These are phyloP conservation scores for Sebastes diploproa DNA, from an alignment of 2,797 vertebrate genomes.

Conservation along the genomic window DNA sequence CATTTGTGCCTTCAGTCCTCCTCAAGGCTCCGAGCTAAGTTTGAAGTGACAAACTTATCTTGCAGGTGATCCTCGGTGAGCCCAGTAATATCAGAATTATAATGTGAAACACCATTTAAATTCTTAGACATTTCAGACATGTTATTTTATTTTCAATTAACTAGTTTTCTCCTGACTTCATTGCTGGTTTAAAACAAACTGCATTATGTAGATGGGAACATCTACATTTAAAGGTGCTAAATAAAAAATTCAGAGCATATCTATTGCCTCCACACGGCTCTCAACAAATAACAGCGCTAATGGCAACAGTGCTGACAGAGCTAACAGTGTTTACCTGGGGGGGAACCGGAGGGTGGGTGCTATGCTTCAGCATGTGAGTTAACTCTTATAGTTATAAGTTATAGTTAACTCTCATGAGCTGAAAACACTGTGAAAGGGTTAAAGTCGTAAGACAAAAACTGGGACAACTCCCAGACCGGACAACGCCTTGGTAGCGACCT, in stretches of 20 bases:
- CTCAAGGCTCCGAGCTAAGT: slow-evolving; percentile 35
- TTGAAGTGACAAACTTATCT: slow-evolving; percentile 46
- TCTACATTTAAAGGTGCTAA: background rate
- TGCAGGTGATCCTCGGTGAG: slow-evolving; percentile 3
- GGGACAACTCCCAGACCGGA: too few species aligned
- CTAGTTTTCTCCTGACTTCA: background rate
- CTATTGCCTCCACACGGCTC: background rate
- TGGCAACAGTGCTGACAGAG: background rate
- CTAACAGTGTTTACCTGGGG: background rate
- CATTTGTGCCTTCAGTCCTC: slow-evolving; percentile 57
- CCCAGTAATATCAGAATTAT: slow-evolving; percentile 8
- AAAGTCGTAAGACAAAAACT: too few species aligned
- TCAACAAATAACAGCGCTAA: background rate
- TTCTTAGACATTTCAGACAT: background rate
- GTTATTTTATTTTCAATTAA: background rate
- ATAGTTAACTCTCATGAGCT: too few species aligned
- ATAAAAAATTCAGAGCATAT: fast-evolving
- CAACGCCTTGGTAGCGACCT: too few species aligned
- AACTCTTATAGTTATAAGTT: too few species aligned
- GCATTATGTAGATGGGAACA: background rate
- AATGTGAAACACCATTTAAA: background rate
- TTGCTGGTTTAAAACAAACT: slow-evolving; percentile 17
- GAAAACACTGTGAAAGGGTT: too few species aligned
- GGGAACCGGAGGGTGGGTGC: too few species aligned
- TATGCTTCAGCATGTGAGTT: too few species aligned